Evolutionary conservation across 2,113 vertebrate species (phyloP).

Genomic region (Falco punctatus): DNA sequence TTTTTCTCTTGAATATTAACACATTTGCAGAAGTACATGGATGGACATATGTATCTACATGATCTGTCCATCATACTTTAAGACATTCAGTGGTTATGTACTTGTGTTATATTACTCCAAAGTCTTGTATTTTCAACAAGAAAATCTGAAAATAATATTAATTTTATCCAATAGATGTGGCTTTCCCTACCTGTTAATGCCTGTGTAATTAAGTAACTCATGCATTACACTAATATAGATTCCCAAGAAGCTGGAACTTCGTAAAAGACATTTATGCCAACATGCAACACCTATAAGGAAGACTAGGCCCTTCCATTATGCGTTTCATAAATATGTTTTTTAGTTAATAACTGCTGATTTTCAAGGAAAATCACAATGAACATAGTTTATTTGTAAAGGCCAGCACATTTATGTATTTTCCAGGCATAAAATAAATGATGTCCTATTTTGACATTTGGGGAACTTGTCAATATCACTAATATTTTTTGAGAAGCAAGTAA

Average conservation of each 20-base stretch:
- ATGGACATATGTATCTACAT: neutral
- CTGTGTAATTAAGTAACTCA: neutral
- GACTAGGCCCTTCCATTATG: neutral
- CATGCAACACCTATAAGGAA: neutral
- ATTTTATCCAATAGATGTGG: neutral
- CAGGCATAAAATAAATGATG: neutral
- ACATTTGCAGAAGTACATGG: neutral
- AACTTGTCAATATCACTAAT: neutral
- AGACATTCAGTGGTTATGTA: neutral
- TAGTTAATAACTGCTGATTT: neutral
- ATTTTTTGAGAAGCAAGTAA: neutral
- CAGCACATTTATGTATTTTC: neutral
- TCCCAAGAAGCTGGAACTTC: neutral
- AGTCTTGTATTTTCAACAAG: neutral
- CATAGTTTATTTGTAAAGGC: neutral
- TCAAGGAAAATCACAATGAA: neutral
- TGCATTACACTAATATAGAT: neutral
- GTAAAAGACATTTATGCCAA: neutral
- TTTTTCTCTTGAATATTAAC: neutral
- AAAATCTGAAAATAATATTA: neutral
- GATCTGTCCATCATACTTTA: neutral
- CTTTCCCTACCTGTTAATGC: neutral
- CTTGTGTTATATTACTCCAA: neutral
- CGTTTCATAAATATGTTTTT: neutral
- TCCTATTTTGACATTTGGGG: neutral